Evolutionary conservation across 2,113 vertebrate genomes (phyloP), one percentile per base, ranked within the genome.

Genomic region (Conger conger): DNA sequence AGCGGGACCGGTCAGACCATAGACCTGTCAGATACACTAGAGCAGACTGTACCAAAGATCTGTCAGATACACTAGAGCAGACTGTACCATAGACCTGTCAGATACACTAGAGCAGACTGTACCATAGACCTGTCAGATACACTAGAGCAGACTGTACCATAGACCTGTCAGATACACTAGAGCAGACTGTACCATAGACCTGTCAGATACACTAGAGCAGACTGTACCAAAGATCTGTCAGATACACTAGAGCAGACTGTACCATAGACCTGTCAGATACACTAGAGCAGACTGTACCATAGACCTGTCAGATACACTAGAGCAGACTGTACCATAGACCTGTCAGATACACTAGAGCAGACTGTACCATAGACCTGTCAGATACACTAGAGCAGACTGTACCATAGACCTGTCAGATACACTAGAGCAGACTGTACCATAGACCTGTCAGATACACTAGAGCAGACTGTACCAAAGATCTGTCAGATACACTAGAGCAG

Each of bases 1-100:
- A 95, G 94, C 35, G 93, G 94, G 40, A 87, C 92, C 88, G 96
- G 97, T 98, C 89, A 88, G 88, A 45, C 79, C 83, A 60, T 40
- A 73, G 17, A 77, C 27, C 13, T 63, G 27, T 2, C 45, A 60
- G 30, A 23, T 9, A 30, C 38, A 76, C 60, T 57, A 0, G 20
- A 68, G 23, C 36, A n/a, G 27, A 27, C 2, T 1, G 3, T 35
- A 68, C 35, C 37, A 68, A 16, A 37, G 42, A 37, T 42, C 9
- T 40, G 27, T 18, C 18, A 42, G 37, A 42, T 36, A 38, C 50
- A 60, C 73, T 45, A 13, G 8, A 50, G 8, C 57, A 68, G 81
- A 27, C 9, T 16, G 16, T 17, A 57, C 54, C 54, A 16, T 57
- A 3, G 54, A 57, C 17, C 13, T 53, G 7, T 53, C 16, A 60